Evolutionary conservation across 1,140 invertebrate species (phyloP).

Genomic region (Phocides pigmalion): DNA sequence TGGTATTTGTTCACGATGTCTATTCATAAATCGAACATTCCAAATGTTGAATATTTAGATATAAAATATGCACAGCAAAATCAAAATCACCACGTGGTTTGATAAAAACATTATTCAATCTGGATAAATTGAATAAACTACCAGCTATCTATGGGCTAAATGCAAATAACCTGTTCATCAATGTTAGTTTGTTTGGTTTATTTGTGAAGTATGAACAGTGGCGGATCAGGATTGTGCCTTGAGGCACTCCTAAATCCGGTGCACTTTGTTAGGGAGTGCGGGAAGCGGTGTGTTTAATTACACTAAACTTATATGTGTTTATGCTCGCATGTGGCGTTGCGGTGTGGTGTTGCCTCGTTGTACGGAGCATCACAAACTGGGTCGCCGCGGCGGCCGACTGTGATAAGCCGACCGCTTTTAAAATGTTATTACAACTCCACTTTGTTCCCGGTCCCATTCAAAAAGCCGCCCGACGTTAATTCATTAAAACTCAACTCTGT

Average conservation of each 20-base stretch:
- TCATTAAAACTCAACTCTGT: conserved; percentile 20
- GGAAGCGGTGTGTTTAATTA: conserved; percentile 51
- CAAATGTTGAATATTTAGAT: not conserved
- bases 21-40: too few species aligned
- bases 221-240: not conserved
- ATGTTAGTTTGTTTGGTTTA: conserved; percentile 11
- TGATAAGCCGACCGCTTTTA: conserved; percentile 57
- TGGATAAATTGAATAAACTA: conserved; percentile 17
- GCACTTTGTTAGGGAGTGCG: conserved; percentile 29
- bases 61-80: not conserved
- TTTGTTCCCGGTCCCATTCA: conserved; percentile 36
- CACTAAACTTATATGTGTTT: conserved; percentile 47
- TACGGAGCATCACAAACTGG: conserved; percentile 49
- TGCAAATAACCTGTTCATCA: conserved; percentile 19
- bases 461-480: conserved; percentile 25
- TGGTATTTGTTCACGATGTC: too few species aligned
- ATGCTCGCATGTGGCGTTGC: conserved; percentile 42
- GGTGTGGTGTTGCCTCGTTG: conserved; percentile 36
- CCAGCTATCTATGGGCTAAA: not conserved
- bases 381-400: conserved; percentile 46
- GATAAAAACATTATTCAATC: conserved; percentile 10
- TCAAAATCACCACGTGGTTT: not conserved
- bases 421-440: conserved; percentile 53
- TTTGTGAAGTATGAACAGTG: conserved; percentile 1
- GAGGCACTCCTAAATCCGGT: conserved; percentile 9